A percentile compares a stretch with the other conserved stretches of the same genome.
phyloP scores from a whole-genome alignment of 1,140 invertebrate species.

The honey bee (Apis mellifera) region Amel_HAv3.1 CM009934.2:10479001-10479500 shows the following conservation, averaged over 20 bases:
- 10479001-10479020: conserved; percentile 54
- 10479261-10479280: too few relatives aligned
- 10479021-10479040: conserved; percentile 67
- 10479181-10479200: not conserved
- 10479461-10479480: too few relatives aligned
- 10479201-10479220: not conserved
- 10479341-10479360: not conserved
- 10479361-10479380: too few relatives aligned
- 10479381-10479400: too few relatives aligned
- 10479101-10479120: conserved; percentile 63
- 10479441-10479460: too few relatives aligned
- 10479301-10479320: not conserved
- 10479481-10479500: too few relatives aligned
- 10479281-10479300: too few relatives aligned
- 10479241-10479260: too few relatives aligned
- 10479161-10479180: not conserved
- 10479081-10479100: conserved; percentile 66
- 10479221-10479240: too few relatives aligned
- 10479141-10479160: conserved; percentile 29
- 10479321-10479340: not conserved
- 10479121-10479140: conserved; percentile 28
- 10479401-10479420: too few relatives aligned
- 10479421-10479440: too few relatives aligned
- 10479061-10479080: conserved; percentile 53
- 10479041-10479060: conserved; percentile 65